Base-by-base conservation (phyloP, 2,113 vertebrate genomes). In the Micromys minutus region DNA sequence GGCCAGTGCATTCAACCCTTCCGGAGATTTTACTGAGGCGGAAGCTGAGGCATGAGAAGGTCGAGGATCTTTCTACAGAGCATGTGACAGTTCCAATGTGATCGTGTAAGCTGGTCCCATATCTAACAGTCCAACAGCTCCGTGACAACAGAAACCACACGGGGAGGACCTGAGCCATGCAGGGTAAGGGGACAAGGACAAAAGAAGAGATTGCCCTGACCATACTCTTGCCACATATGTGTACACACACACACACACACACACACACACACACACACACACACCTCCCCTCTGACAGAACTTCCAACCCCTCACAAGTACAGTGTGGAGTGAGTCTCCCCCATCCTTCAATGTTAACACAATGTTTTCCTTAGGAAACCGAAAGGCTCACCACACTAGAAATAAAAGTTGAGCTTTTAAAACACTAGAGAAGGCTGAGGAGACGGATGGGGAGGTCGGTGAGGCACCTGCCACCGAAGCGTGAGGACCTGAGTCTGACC, bases 31-130 rank as follows among this genome's bases (percentile, higher is more conserved):
- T 21, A 77, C 0, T 36, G 50, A 90, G 39, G 12, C 29, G 6
- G 67, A 57, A 96, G 91, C 36, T 26, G 72, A 96, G 80, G 59
- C 84, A 94, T 3, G 8, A 42, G 21, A 91, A 24, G 11, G 16
- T n/a, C 52, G 31, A 47, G 17, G 47, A 39, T 5, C 80, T n/a
- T 52, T 77, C 57, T 85, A 88, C 61, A 59, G 61, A 67, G 50
- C 42, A 63, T 52, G 15, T 74, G 45, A 83, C 36, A 65, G 55
- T 39, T 21, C 59, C 22, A 36, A 26, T 39, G 67, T 42, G 39
- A 74, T 42, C 19, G 2, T 1, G 2, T 26, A 63, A n/a, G 4
- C 36, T 71, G 36, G 83, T 76, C 74, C 59, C 21, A 47, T 5
- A 26, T 65, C 57, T 34, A 71, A 84, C 55, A 29, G 69, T 47